Evolutionary conservation across 1,140 invertebrate species (phyloP).

Genomic region (Dolichoris vasculosae): DNA sequence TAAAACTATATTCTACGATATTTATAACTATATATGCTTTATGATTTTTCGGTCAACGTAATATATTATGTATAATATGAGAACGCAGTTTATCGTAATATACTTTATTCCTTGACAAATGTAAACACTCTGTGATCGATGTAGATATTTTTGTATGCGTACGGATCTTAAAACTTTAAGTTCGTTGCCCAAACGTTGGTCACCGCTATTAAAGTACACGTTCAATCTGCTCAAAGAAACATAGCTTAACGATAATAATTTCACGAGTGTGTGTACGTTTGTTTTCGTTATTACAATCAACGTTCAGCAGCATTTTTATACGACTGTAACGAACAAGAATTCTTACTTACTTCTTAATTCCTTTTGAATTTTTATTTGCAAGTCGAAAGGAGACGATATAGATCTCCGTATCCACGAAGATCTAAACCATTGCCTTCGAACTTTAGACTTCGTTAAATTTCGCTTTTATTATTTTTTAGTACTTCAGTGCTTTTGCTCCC

Average conservation of each 20-base stretch:
- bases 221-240: conserved; percentile 22
- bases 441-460: conserved; percentile 12
- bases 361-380: conserved; percentile 43
- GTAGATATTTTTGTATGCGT: conserved; percentile 28
- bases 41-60: conserved; percentile 56
- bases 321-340: conserved; percentile 27
- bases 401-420: background rate
- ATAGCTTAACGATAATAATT: conserved; percentile 25
- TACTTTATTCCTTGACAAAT: conserved; percentile 51
- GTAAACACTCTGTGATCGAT: conserved; percentile 51
- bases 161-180: conserved; percentile 31
- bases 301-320: conserved; percentile 41
- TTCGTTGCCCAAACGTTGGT: conserved; percentile 22
- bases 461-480: conserved; percentile 32
- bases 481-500: conserved; percentile 49
- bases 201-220: conserved; percentile 32
- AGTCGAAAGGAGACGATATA: background rate
- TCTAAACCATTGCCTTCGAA: background rate
- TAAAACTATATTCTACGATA: conserved; percentile 73
- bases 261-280: conserved; percentile 40
- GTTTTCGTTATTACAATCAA: conserved; percentile 36
- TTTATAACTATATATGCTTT: conserved; percentile 60
- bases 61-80: conserved; percentile 59
- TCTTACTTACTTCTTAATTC: conserved; percentile 28
- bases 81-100: conserved; percentile 54